Evolutionary conservation across 2,113 vertebrate genomes (phyloP), one percentile per base, ranked within the genome.

Genomic region (Brachionichthys hirsutus): DNA sequence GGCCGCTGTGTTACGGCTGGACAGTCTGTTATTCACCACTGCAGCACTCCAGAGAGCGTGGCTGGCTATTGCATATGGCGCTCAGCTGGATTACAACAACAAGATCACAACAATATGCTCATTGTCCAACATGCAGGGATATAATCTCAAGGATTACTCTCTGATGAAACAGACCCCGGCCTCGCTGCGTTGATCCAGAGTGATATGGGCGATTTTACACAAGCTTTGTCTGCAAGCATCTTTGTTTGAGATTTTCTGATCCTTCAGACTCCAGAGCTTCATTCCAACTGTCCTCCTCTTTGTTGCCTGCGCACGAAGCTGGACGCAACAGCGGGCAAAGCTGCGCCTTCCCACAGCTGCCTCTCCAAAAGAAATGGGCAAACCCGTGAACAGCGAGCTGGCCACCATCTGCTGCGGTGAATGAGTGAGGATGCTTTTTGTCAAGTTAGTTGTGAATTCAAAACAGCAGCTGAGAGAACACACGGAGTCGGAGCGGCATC

Each of bases 141-240:
- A 81, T 89, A 86, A 89, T 88, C 85, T 81, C 73, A 55, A 67
- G 84, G 86, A 89, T 89, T 88, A 87, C 68, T 58, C 76, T 82
- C 51, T 17, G 58, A 66, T 70, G 67, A 78, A 86, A 77, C 75
- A 44, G 67, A 30, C 64, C 22, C 9, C 54, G 35, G 68, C 72
- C 59, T 80, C 62, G 62, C 34, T 65, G 74, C n/a, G 78, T 67
- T 74, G 87, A 81, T 60, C 1, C 24, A 9, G 24, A 61, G 65
- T 22, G 66, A 78, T 78, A 65, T 16, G 54, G 44, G 59, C 68
- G 70, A 52, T 70, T 72, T 70, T 17, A 30, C 24, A 30, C 24
- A 30, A 30, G 24, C 24, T 30, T 30, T 30, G 24, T 30, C 24
- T 3, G 24, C 24, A 30, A 43, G 60, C 11, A 22, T 62, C 63